Base-by-base conservation (phyloP, 2,113 vertebrate species). In the Tupaia tana region DNA sequence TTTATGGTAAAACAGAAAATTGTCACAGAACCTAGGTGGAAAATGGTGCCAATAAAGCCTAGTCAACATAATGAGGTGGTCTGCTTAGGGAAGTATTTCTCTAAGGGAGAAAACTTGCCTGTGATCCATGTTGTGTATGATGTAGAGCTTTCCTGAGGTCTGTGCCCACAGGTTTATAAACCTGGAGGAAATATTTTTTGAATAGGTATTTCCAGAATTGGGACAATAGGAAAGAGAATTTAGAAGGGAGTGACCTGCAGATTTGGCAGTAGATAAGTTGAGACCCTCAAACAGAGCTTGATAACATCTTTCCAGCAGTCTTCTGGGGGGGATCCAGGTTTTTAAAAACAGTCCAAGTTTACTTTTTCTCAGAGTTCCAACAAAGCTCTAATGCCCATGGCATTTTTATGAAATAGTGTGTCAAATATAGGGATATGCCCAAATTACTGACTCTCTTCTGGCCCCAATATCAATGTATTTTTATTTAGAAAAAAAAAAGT, bases 51-150 rank as follows among this genome's bases (percentile, higher is more conserved):
- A 22, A 11, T 67, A 15, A 31, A 31, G 11, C 9, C 13, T 52
- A 2, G 9, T 27, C 29, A 4, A 54, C 31, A 22, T 9, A 12
- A 15, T 1, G 25, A 18, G 19, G 24, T 0, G 11, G 6, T 56
- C 74, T 56, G 16, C 52, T 29, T 18, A 25, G 25, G 89, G 75
- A 15, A 54, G n/a, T 9, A 3, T 25, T 58, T 24, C 79, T 69
- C 91, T 58, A 59, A 56, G 43, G 78, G 22, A 70, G 14, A 56
- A 43, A 18, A 18, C 24, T 0, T 1, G 19, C 5, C 20, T 58
- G 24, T 1, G 43, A 13, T 16, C 13, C 52, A 18, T 15, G 13
- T 13, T 1, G 1, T 15, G 13, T 14, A 5, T 29, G 11, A 56
- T 8, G 22, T 0, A 27, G 70, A 16, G 56, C 64, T 86, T 34